Conservation (phyloP, 2,797 vertebrate species). For the Bradypodion ventrale region DNA sequence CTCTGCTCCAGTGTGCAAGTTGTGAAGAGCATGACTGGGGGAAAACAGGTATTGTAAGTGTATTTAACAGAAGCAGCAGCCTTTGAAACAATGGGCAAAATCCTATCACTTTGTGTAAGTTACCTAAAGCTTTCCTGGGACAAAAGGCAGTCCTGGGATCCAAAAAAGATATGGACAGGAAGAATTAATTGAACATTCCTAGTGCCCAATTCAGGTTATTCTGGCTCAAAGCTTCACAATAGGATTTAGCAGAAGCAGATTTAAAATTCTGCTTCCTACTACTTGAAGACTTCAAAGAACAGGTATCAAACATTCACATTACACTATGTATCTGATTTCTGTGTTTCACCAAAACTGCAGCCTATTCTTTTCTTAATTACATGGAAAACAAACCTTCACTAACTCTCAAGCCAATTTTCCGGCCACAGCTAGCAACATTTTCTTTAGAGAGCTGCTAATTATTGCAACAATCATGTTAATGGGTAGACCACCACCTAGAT, state of each 20-base stretch:
- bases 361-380: neutral
- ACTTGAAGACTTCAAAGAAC: constrained; percentile 1
- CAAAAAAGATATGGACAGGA: too few relatives aligned
- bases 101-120: too few relatives aligned
- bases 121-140: too few relatives aligned
- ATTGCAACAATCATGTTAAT: constrained; percentile 35
- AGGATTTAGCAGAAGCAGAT: constrained; percentile 1
- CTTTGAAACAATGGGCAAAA: too few relatives aligned
- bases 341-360: neutral
- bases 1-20: constrained; percentile 17
- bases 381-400: constrained; percentile 7
- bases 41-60: constrained; percentile 39
- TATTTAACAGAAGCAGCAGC: constrained; percentile 9
- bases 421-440: constrained; percentile 11
- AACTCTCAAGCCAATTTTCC: constrained; percentile 16
- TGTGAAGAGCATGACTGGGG: neutral
- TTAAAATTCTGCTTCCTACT: constrained; percentile 2
- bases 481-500: too few relatives aligned
- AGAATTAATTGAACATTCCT: too few relatives aligned
- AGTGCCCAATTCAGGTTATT: too few relatives aligned
- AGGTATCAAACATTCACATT: neutral
- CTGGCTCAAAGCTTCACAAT: too few relatives aligned
- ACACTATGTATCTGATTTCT: neutral
- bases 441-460: constrained; percentile 10
- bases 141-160: too few relatives aligned